phyloP scores from a whole-genome alignment of 2,797 vertebrate genomes.

The Smutsia gigantea region DNA sequence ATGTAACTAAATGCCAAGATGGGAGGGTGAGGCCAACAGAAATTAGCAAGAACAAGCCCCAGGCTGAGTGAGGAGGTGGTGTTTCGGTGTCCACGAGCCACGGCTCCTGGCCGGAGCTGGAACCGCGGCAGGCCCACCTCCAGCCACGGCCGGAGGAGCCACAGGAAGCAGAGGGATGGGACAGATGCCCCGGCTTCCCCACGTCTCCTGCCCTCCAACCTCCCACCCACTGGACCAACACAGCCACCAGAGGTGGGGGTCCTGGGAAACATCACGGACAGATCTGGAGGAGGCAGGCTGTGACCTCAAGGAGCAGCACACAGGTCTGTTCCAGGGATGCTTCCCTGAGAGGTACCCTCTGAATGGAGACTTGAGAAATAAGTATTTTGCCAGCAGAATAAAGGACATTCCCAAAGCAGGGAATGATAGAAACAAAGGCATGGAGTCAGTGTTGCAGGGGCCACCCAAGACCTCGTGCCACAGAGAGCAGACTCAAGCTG shows the following conservation, averaged over 20 bases:
- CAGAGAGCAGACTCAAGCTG: background rate
- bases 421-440: too few relatives aligned
- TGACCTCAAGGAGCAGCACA: background rate
- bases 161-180: background rate
- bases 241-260: background rate
- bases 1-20: background rate
- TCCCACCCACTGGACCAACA: background rate
- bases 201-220: background rate
- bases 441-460: background rate
- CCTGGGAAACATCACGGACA: background rate
- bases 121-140: fast-evolving
- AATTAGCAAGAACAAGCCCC: background rate
- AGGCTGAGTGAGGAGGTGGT: background rate
- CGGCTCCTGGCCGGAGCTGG: background rate
- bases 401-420: background rate
- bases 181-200: background rate
- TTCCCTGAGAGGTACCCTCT: background rate
- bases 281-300: background rate
- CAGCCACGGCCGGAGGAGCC: background rate
- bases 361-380: background rate
- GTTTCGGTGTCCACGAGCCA: background rate
- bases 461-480: background rate
- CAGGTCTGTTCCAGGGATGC: background rate
- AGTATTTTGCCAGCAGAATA: background rate
- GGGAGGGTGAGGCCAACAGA: background rate